phyloP scores from a whole-genome alignment of 2,888 invertebrate species.

The Cephus rjabovi region DNA sequence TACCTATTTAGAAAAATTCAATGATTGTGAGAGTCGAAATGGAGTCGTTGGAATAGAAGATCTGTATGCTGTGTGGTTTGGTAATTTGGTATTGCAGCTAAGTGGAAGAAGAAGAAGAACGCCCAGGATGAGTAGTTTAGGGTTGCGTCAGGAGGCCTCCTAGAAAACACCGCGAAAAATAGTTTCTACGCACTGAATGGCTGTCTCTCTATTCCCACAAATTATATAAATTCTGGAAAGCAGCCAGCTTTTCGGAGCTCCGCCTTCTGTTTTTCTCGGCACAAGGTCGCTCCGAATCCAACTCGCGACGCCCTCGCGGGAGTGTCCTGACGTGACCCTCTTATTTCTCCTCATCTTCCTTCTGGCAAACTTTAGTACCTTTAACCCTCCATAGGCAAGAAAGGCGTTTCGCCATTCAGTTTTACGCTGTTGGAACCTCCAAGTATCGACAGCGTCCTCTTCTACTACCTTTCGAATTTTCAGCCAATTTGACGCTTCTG shows the following conservation, averaged over 20 bases:
- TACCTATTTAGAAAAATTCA: not conserved
- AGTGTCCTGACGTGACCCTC: conserved; percentile 32
- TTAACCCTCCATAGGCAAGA: not conserved
- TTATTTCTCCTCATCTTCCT: not conserved
- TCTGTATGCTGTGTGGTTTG: not conserved
- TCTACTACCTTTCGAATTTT: not conserved
- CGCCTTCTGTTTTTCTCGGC: conserved; percentile 6
- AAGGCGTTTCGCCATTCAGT: not conserved
- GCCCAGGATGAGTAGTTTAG: not conserved
- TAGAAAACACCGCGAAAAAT: conserved; percentile 3
- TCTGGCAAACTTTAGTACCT: not conserved
- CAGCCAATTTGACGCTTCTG: not conserved
- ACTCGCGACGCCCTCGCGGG: not conserved
- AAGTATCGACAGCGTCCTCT: not conserved
- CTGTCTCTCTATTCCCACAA: conserved; percentile 16
- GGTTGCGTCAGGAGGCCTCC: conserved; percentile 2
- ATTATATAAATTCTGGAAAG: conserved; percentile 33
- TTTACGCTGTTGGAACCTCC: not conserved
- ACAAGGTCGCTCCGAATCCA: not conserved
- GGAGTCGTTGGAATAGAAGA: not conserved
- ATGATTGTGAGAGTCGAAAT: not conserved
- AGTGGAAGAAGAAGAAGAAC: not conserved
- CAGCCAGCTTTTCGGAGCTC: conserved; percentile 22
- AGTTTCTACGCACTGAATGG: conserved; percentile 12
- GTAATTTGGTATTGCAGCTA: conserved; percentile 6